These are phyloP conservation scores for Cyrtorhinus lividipennis DNA, from an alignment of 1,140 invertebrate genomes.

Conservation along the genomic window DNA sequence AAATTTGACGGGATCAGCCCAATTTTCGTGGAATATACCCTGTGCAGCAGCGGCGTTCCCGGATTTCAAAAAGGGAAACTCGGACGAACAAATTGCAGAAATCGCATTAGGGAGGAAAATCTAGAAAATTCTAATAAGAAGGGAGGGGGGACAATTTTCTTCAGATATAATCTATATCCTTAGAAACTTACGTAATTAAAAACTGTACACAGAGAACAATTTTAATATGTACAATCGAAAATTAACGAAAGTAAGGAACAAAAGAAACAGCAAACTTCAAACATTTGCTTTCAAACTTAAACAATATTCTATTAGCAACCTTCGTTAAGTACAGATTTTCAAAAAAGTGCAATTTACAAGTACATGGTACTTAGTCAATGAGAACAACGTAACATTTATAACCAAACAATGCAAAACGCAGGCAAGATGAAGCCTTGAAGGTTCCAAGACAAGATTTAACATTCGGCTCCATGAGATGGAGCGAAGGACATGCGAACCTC, in stretches of 20 bases:
- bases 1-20: too few species aligned
- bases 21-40: background rate
- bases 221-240: constrained; percentile 17
- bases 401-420: constrained; percentile 9
- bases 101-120: background rate
- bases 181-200: constrained; percentile 6
- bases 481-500: too few species aligned
- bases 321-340: constrained; percentile 14
- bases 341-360: constrained; percentile 18
- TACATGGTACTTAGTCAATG: constrained; percentile 17
- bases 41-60: background rate
- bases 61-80: background rate
- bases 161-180: constrained; percentile 7
- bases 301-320: constrained; percentile 4
- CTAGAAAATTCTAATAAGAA: constrained; percentile 12
- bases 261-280: constrained; percentile 17
- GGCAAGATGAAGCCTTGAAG: too few species aligned
- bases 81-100: background rate
- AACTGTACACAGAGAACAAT: constrained; percentile 20
- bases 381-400: background rate
- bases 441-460: too few species aligned
- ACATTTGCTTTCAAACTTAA: constrained; percentile 1
- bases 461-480: too few species aligned
- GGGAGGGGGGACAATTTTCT: constrained; percentile 12
- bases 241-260: constrained; percentile 20